Base-by-base conservation (phyloP, 2,113 vertebrate genomes). In the Dascyllus trimaculatus region DNA sequence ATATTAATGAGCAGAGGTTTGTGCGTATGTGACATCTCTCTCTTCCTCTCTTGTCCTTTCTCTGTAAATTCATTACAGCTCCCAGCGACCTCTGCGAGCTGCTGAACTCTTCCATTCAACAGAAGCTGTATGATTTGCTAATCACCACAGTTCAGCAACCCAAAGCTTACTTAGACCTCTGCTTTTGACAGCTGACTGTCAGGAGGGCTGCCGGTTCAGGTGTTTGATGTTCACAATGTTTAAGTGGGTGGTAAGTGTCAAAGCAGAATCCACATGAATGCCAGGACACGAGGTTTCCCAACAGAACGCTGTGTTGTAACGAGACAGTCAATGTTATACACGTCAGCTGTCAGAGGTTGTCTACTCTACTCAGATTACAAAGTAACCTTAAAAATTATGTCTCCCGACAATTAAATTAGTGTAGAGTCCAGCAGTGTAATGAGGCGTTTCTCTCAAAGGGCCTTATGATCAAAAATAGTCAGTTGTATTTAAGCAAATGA, bases 51-150 rank as follows among this genome's bases (percentile, higher is more conserved):
- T 32, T 26, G 6, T 52, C 69, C 29, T 57, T 65, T 62, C 57
- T 61, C 32, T 60, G 51, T 78, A 81, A 74, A 81, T 81, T 38
- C 40, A 74, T 78, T 54, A 66, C 22, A 49, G 11, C n/a, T 75
- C 48, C n/a, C 29, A 58, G 21, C 46, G 51, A 72, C 65, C 48
- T 77, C 43, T 69, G 51, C 24, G 71, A 32, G 38, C 51, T 61
- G 67, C 57, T 68, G 29, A 40, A 54, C 43, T 38, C 21, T 15
- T 67, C 54, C 19, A 58, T 60, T 68, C 64, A 58, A 43, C 29
- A 64, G 32, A 53, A 51, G 59, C 18, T 3, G 32, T 58, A 43
- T 52, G 18, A 58, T 71, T 74, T 59, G 43, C 18, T 60, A 60
- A 66, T 82, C 64, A 73, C 21, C 11, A 59, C 71, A 71, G 71